Percentiles rank a stretch among this genome's conserved stretches.
Conservation (phyloP, 2,888 invertebrate species). For the Ochropleura leucogaster region DNA sequence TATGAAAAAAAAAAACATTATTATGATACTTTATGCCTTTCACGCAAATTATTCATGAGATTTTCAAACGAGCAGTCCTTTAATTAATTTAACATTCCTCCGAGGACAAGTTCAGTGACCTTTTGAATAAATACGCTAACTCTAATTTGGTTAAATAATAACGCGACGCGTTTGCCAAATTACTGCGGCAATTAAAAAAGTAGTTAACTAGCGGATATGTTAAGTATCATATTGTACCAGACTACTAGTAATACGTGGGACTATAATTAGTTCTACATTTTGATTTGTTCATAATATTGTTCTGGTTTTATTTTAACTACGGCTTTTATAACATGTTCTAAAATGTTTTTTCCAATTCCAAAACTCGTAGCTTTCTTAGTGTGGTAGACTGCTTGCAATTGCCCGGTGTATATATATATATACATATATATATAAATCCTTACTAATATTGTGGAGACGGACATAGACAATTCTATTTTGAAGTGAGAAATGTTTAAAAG, state of each 20-base stretch:
- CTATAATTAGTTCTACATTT: constrained; percentile 17
- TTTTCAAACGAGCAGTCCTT: constrained; percentile 13
- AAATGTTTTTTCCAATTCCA: background rate
- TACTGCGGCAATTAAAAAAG: constrained; percentile 33
- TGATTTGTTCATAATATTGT: background rate
- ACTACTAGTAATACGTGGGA: constrained; percentile 6
- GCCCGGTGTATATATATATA: too few species aligned
- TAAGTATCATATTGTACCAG: constrained; percentile 42
- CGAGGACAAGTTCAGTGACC: constrained; percentile 24
- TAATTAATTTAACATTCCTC: background rate
- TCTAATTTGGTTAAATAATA: constrained; percentile 35
- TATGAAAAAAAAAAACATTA: too few species aligned
- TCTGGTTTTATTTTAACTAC: background rate
- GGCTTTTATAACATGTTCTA: background rate
- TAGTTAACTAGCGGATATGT: constrained; percentile 35
- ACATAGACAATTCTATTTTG: too few species aligned
- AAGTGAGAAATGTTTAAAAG: too few species aligned
- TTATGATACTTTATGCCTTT: background rate
- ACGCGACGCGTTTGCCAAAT: constrained; percentile 45
- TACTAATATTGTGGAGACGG: too few species aligned
- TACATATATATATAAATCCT: too few species aligned
- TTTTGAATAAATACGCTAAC: constrained; percentile 17
- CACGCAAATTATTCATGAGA: background rate
- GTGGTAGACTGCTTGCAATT: background rate
- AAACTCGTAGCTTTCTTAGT: background rate